phyloP scores from a whole-genome alignment of 2,797 vertebrate genomes.

The Bradypus variegatus region DNA sequence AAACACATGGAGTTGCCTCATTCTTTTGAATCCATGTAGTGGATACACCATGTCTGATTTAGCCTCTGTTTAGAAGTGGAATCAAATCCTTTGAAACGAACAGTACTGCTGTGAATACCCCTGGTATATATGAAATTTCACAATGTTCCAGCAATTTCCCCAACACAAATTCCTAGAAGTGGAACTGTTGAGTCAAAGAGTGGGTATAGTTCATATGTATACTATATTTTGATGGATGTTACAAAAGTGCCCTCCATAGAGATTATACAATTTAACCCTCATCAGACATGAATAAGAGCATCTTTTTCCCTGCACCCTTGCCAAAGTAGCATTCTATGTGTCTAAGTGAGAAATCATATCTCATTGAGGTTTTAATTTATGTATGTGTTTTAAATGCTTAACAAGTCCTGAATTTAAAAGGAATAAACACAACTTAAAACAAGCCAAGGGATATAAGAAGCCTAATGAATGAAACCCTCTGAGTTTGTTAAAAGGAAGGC shows the following conservation, averaged over 20 bases:
- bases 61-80: background rate
- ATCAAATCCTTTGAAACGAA: conserved; percentile 15
- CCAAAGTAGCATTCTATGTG: background rate
- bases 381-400: background rate
- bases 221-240: background rate
- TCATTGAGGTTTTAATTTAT: background rate
- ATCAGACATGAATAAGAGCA: background rate
- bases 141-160: background rate
- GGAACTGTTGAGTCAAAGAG: background rate
- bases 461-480: background rate
- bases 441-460: background rate
- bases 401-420: background rate
- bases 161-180: background rate
- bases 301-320: background rate
- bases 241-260: background rate
- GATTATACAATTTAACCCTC: background rate
- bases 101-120: background rate
- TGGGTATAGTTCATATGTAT: background rate
- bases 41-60: background rate
- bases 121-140: background rate
- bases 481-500: conserved; percentile 1
- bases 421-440: background rate
- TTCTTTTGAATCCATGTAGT: background rate
- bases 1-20: background rate
- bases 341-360: background rate